Evolutionary conservation across 1,140 invertebrate genomes (phyloP), one percentile per base, ranked within the genome.

Genomic region (Glomeris maerens): DNA sequence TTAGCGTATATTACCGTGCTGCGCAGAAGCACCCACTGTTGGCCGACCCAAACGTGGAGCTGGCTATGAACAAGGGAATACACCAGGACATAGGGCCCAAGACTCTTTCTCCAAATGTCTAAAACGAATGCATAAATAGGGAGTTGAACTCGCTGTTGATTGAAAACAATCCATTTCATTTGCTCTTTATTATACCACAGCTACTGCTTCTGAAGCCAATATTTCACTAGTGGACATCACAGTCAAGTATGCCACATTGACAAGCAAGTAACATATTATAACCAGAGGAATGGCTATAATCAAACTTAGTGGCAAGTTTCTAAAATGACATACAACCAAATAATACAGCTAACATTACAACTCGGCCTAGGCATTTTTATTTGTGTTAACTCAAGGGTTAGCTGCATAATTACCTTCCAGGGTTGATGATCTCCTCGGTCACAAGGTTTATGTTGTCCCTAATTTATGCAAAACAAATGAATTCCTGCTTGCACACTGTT

Each of bases 401-500:
- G n/a, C n/a, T n/a, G n/a, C n/a, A n/a, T n/a, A n/a, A n/a, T n/a
- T n/a, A n/a, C 76, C 81, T 90, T 65, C 88, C 89, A 40, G 95
- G 95, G 68, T 97, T 91, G 66, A 96, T 90, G 54, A 99, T 87
- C 73, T 99, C 95, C 71, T 98, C 95, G 38, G 95, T 96, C 20
- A 98, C 93, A 73, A 96, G 98, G 71, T 97, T 98, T 42, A 97
- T 74, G 70, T 96, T 97, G 69, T 97, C 97, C 72, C 69, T n/a
- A n/a, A n/a, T 72, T 52, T 41, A 61, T 60, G 56, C 50, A 23
- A 57, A 57, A 53, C 45, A 44, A 31, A 39, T 44, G 46, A n/a
- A n/a, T n/a, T n/a, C n/a, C n/a, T n/a, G n/a, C n/a, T n/a, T n/a
- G 22, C 45, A n/a, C 40, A 26, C 4, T n/a, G 27, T n/a, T 29